Conservation (phyloP, 2,797 vertebrate species). For the Cryptoprocta ferox region DNA sequence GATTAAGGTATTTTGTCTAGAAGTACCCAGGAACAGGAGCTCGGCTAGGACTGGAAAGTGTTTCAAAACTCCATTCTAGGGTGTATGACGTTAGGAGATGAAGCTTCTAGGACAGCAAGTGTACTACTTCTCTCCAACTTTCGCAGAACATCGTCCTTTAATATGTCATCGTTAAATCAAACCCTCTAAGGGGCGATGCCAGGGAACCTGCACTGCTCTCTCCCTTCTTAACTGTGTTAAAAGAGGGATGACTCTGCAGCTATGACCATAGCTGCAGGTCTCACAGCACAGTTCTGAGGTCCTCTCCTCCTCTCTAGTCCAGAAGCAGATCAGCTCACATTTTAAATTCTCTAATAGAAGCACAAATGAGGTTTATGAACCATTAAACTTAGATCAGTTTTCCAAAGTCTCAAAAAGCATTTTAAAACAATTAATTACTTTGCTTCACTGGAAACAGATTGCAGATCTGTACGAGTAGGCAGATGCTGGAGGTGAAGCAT, state of each 20-base stretch:
- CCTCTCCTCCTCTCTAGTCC: background rate
- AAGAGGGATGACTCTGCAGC: background rate
- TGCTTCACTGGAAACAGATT: conserved; percentile 74
- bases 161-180: background rate
- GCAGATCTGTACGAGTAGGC: conserved; percentile 75
- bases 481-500: conserved; percentile 64
- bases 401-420: conserved; percentile 80
- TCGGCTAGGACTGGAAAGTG: background rate
- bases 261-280: too few relatives aligned
- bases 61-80: background rate
- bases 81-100: background rate
- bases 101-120: background rate
- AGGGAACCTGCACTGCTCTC: background rate
- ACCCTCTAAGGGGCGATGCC: background rate
- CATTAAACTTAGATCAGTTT: conserved; percentile 85
- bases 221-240: background rate
- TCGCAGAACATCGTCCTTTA: background rate
- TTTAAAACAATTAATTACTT: conserved; percentile 84
- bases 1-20: conserved; percentile 29
- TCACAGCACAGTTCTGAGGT: background rate
- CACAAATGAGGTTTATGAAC: conserved; percentile 83
- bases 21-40: background rate
- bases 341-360: conserved; percentile 80
- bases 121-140: background rate
- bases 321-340: conserved; percentile 64